A percentile compares a stretch with the other conserved stretches of the same genome.
Conservation (phyloP, 2,888 invertebrate species). For the Sepiola atlantica region DNA sequence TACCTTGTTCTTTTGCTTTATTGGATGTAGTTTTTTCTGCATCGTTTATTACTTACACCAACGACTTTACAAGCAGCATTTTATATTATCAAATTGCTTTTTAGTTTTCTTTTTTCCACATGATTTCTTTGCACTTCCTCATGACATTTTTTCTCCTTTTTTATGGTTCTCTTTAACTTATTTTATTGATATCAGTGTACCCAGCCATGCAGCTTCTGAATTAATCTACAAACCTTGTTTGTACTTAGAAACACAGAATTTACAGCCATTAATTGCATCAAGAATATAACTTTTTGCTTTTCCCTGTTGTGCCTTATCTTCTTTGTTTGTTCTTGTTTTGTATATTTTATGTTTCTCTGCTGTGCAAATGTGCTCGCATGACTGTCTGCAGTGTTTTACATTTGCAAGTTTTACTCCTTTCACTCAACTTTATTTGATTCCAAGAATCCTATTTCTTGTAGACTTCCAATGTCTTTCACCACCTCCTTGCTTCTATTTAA, state of each 20-base stretch:
- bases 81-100: neutral
- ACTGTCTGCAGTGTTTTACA: neutral
- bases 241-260: neutral
- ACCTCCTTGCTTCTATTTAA: neutral
- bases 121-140: neutral
- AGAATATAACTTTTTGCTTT: neutral
- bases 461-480: neutral
- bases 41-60: neutral
- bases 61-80: neutral
- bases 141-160: neutral
- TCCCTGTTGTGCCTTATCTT: neutral
- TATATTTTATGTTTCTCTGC: neutral
- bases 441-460: conserved; percentile 9
- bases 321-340: neutral
- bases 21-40: neutral
- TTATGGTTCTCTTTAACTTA: neutral
- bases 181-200: neutral
- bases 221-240: neutral
- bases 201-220: neutral
- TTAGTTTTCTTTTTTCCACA: neutral
- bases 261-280: neutral
- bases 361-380: neutral
- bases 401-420: neutral
- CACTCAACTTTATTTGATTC: neutral
- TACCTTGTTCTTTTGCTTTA: neutral